phyloP scores from a whole-genome alignment of 2,113 vertebrate species.

The Rhizomys pruinosus region DNA sequence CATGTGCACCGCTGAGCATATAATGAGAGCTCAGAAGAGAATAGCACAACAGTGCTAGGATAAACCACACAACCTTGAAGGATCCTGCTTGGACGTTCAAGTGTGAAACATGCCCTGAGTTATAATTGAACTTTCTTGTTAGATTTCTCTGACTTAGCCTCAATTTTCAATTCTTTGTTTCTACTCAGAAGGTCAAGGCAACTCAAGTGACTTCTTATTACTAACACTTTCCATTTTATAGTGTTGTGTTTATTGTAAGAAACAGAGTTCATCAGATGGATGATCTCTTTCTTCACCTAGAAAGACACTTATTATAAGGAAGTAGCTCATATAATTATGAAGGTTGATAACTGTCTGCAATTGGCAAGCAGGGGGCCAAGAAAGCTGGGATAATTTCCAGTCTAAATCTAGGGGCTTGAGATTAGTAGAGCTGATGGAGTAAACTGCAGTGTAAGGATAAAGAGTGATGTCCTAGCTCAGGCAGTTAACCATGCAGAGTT shows the following conservation, averaged over 20 bases:
- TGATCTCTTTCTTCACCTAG: neutral
- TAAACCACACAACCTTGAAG: neutral
- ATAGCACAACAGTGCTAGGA: neutral
- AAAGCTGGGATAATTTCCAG: neutral
- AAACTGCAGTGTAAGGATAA: neutral
- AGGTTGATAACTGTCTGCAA: neutral
- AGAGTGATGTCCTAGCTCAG: neutral
- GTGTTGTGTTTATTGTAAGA: neutral
- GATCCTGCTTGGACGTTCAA: neutral
- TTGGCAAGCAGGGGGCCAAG: neutral
- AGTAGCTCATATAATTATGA: neutral
- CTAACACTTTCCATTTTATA: conserved; percentile 18
- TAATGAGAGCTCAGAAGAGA: conserved; percentile 20
- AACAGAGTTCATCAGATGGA: conserved; percentile 32
- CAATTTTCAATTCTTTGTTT: neutral
- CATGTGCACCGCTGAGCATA: neutral
- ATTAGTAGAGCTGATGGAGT: neutral
- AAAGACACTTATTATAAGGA: neutral
- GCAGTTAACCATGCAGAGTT: neutral
- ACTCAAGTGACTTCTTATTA: conserved; percentile 32
- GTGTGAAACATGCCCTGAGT: neutral
- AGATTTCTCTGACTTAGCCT: conserved; percentile 41
- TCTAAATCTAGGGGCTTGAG: neutral
- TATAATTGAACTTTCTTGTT: conserved; percentile 17
- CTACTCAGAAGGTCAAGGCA: conserved; percentile 30